These are phyloP conservation scores for Brachypterus glaber DNA, from an alignment of 2,888 invertebrate genomes.

Conservation along the genomic window DNA sequence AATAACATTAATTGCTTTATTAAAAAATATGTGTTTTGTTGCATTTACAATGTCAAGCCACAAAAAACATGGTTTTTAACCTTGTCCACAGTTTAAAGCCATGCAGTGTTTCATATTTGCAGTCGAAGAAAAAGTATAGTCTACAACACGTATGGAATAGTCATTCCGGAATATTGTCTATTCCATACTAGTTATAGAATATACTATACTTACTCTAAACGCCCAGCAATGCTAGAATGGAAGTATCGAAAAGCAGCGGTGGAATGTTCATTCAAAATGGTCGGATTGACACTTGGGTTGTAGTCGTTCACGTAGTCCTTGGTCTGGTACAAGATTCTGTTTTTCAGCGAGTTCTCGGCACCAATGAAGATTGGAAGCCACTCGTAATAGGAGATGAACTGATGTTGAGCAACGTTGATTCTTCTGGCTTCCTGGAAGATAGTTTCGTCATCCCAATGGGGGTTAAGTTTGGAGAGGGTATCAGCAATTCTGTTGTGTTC, in stretches of 20 bases:
- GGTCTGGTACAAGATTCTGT: slow-evolving; percentile 53
- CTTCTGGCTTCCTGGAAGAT: slow-evolving; percentile 63
- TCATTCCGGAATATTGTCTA: too few species aligned
- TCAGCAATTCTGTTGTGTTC: slow-evolving; percentile 68
- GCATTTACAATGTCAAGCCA: too few species aligned
- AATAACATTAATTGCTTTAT: too few species aligned
- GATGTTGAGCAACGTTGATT: slow-evolving; percentile 59
- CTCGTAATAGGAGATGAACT: slow-evolving; percentile 67
- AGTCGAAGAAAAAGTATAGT: too few species aligned
- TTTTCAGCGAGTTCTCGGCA: slow-evolving; percentile 50
- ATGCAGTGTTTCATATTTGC: too few species aligned
- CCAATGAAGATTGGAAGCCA: slow-evolving; percentile 68
- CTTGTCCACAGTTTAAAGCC: too few species aligned
- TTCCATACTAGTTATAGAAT: too few species aligned
- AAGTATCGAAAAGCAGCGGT: slow-evolving; percentile 66
- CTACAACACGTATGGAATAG: too few species aligned
- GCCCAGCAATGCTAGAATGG: slow-evolving; percentile 61
- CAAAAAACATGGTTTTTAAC: too few species aligned
- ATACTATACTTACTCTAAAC: slow-evolving; percentile 55
- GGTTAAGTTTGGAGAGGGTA: slow-evolving; percentile 52
- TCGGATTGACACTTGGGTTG: slow-evolving; percentile 53
- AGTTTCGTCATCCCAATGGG: slow-evolving; percentile 66
- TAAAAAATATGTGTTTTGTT: too few species aligned
- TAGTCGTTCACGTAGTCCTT: slow-evolving; percentile 57
- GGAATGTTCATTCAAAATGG: slow-evolving; percentile 59